Conservation (phyloP, 2,888 invertebrate genomes). For the Metacarcinus magister region DNA sequence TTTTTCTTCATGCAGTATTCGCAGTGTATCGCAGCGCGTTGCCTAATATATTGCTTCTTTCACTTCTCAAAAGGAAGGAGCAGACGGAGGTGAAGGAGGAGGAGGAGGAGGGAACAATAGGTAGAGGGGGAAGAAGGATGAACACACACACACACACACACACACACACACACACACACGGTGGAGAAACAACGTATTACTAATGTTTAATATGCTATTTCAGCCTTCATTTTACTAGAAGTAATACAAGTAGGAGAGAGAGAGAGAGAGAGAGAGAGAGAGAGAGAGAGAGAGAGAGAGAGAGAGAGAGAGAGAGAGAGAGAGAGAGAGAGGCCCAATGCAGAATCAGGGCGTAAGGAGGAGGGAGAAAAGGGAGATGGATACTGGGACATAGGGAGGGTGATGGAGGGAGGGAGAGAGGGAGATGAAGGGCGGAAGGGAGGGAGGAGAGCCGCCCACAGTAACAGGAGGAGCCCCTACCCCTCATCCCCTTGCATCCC, state of each 20-base stretch:
- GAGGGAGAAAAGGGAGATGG: neutral
- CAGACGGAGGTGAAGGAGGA: too few relatives aligned
- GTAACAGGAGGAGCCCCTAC: neutral
- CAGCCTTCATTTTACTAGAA: neutral
- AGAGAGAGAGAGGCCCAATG: neutral
- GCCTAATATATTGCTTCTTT: neutral
- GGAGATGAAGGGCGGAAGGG: neutral
- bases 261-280: conserved; percentile 35
- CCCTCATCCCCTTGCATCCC: neutral
- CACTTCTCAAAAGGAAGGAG: neutral
- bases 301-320: conserved; percentile 17
- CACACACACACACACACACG: conserved; percentile 17
- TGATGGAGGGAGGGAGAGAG: neutral
- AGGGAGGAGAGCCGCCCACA: neutral
- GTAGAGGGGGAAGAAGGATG: neutral
- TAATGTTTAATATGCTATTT: neutral
- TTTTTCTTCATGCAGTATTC: neutral
- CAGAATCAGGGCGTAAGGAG: neutral
- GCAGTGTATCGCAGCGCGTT: neutral
- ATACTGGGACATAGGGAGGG: too few relatives aligned
- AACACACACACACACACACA: conserved; percentile 62
- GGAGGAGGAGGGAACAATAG: neutral
- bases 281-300: too few relatives aligned
- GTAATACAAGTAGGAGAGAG: neutral
- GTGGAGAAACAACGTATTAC: neutral